Percentiles rank a stretch among this genome's conserved stretches.
These are phyloP conservation scores for Xenopus petersii DNA, from an alignment of 2,797 vertebrate species.

Conservation along the genomic window DNA sequence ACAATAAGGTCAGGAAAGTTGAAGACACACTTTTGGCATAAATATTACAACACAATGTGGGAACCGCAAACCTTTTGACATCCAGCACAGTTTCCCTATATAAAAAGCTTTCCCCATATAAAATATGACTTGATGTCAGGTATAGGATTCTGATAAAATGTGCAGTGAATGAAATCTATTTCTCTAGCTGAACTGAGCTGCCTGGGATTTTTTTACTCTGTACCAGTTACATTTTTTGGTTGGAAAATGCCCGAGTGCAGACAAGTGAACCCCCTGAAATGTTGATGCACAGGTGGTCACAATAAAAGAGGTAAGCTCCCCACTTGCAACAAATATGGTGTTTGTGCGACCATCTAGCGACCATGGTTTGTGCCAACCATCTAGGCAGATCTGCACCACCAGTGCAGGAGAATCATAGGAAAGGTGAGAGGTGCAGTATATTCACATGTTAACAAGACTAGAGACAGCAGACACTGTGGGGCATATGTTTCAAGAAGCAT, in stretches of 20 bases:
- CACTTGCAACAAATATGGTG: too few relatives aligned
- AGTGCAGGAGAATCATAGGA: too few relatives aligned
- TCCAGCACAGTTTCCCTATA: slow-evolving; percentile 59
- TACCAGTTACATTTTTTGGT: slow-evolving; percentile 48
- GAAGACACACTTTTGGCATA: slow-evolving; percentile 65
- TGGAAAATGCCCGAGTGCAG: slow-evolving; percentile 15
- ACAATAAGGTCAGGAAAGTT: slow-evolving; percentile 71
- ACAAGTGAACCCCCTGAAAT: not conserved
- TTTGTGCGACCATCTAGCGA: too few relatives aligned
- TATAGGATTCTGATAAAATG: slow-evolving; percentile 70
- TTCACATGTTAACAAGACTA: too few relatives aligned
- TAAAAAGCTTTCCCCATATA: slow-evolving; percentile 28
- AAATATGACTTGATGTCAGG: slow-evolving; percentile 75
- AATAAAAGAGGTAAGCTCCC: too few relatives aligned
- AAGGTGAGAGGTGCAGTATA: too few relatives aligned
- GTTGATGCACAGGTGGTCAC: too few relatives aligned
- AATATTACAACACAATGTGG: slow-evolving; percentile 62
- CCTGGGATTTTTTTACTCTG: slow-evolving; percentile 61
- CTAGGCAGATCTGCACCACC: too few relatives aligned
- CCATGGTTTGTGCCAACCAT: too few relatives aligned
- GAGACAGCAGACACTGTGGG: too few relatives aligned
- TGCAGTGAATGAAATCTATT: slow-evolving; percentile 64
- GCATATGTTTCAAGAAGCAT: too few relatives aligned
- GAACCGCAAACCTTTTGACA: slow-evolving; percentile 63
- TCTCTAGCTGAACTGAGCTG: slow-evolving; percentile 52